Conservation (phyloP, 1,140 invertebrate species). For the Drosophila albomicans region DNA sequence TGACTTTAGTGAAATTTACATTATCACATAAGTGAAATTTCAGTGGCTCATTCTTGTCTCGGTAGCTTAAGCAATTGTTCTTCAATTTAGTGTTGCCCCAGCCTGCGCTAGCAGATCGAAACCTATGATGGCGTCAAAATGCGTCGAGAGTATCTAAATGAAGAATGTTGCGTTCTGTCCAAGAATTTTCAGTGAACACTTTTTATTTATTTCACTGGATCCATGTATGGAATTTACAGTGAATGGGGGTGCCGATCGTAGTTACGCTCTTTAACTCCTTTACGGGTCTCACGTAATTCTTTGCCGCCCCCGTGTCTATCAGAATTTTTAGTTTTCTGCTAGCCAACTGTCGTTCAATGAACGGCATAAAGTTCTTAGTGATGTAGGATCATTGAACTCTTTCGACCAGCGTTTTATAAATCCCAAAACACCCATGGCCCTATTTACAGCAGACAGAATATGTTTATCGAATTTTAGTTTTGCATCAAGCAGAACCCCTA, state of each 20-base stretch:
- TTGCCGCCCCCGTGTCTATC: conserved; percentile 14
- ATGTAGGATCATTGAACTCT: no score
- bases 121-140: not conserved
- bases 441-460: no score
- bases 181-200: conserved; percentile 12
- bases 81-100: no score
- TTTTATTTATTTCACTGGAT: conserved; percentile 5
- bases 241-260: conserved; percentile 5
- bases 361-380: no score
- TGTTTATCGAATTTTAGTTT: no score
- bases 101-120: no score
- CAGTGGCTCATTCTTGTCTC: no score
- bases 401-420: no score
- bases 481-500: no score
- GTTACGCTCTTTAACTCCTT: conserved; percentile 16
- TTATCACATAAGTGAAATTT: not conserved
- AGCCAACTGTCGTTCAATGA: conserved; percentile 1
- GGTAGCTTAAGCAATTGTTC: no score
- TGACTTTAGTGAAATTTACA: not conserved
- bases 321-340: conserved; percentile 4
- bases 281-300: conserved; percentile 8
- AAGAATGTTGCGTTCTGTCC: conserved; percentile 1
- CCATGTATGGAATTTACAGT: conserved; percentile 7
- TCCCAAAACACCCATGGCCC: no score
- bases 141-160: conserved; percentile 4